A percentile compares a stretch with the other conserved stretches of the same genome.
phyloP scores from a whole-genome alignment of 2,113 vertebrate genomes.

The Myiagra hebetior region DNA sequence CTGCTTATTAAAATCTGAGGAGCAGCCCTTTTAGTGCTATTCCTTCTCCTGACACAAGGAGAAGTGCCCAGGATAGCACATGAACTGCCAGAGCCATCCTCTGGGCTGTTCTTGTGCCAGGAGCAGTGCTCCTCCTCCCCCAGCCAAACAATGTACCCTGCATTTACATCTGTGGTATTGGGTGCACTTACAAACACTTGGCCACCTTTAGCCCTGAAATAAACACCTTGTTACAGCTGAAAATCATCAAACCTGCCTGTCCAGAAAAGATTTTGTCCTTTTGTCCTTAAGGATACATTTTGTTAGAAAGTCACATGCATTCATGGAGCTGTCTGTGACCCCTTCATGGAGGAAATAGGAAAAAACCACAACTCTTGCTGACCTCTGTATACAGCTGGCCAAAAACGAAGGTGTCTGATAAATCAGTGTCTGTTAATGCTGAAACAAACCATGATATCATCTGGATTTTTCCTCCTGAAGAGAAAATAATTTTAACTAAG shows the following conservation, averaged over 20 bases:
- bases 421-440: neutral
- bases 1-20: constrained; percentile 43
- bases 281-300: neutral
- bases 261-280: neutral
- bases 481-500: neutral
- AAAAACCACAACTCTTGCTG: neutral
- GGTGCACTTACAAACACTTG: neutral
- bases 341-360: rapidly evolving
- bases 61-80: neutral
- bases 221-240: neutral
- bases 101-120: neutral
- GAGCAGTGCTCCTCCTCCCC: neutral
- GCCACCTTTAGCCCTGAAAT: neutral
- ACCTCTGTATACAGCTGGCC: neutral
- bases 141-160: neutral
- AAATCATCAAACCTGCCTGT: neutral
- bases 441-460: neutral
- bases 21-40: neutral
- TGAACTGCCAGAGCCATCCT: neutral
- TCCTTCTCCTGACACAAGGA: neutral
- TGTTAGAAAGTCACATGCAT: neutral
- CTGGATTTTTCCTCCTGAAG: neutral
- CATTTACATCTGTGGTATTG: neutral
- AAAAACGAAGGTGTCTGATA: neutral
- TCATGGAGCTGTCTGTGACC: neutral